Percentiles rank a stretch among this genome's conserved stretches.
Conservation (phyloP, 2,797 vertebrate species). For the Silurus lanzhouensis region DNA sequence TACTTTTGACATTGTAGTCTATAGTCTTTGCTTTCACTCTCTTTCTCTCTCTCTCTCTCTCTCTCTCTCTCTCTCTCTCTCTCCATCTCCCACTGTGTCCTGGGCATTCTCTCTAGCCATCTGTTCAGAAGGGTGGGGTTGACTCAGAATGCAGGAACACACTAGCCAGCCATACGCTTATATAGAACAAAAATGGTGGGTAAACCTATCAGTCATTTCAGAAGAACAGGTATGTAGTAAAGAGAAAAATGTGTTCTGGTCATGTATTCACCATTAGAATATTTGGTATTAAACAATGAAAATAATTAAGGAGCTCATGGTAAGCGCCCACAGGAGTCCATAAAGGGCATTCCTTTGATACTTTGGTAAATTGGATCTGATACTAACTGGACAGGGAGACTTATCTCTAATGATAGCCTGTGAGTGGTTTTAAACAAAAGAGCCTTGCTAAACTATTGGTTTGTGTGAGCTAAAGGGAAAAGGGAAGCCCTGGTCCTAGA, state of each 20-base stretch:
- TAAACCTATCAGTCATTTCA: constrained; percentile 31
- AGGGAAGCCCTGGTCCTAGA: constrained; percentile 69
- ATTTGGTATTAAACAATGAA: background rate
- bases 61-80: constrained; percentile 50
- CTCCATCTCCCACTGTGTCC: constrained; percentile 66
- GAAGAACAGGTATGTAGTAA: background rate
- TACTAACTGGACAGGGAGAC: constrained; percentile 7
- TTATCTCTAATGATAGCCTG: constrained; percentile 30
- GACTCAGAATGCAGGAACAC: constrained; percentile 57
- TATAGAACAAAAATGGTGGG: constrained; percentile 38
- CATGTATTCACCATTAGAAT: background rate
- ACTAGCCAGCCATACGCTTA: constrained; percentile 47
- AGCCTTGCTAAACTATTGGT: constrained; percentile 35
- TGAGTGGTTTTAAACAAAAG: constrained; percentile 30
- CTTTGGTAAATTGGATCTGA: constrained; percentile 17
- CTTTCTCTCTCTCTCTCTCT: constrained; percentile 42
- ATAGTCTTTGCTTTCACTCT: constrained; percentile 11
- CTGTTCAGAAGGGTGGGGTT: constrained; percentile 73
- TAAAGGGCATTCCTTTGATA: constrained; percentile 8
- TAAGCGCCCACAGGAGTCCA: background rate
- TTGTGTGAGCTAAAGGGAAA: constrained; percentile 61
- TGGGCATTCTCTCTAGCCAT: constrained; percentile 71
- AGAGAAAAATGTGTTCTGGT: constrained; percentile 5
- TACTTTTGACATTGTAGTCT: constrained; percentile 15
- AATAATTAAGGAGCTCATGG: background rate